Evolutionary conservation across 2,888 invertebrate species (phyloP).

Genomic region (Agrochola lychnidis): DNA sequence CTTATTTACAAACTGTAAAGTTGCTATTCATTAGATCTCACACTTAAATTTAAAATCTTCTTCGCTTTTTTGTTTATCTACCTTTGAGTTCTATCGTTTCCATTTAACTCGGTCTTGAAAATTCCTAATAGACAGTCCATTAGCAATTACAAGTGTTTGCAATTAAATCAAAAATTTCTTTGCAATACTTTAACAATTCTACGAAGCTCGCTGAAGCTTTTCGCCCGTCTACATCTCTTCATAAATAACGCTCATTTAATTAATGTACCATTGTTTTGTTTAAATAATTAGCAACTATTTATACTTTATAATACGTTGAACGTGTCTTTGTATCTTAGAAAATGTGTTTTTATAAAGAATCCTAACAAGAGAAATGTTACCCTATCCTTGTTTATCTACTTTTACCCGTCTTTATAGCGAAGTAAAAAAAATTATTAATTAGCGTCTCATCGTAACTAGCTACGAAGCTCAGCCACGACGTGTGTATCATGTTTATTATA

Average conservation of each 20-base stretch:
- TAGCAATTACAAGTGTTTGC: constrained; percentile 47
- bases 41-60: neutral
- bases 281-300: constrained; percentile 28
- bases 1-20: constrained; percentile 12
- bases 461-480: constrained; percentile 1
- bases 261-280: constrained; percentile 26
- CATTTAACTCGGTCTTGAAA: constrained; percentile 30
- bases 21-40: neutral
- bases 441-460: constrained; percentile 13
- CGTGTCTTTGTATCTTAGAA: neutral
- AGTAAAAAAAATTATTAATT: constrained; percentile 19
- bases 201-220: constrained; percentile 13
- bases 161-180: constrained; percentile 38
- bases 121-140: constrained; percentile 46
- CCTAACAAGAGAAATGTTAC: neutral
- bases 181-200: constrained; percentile 27
- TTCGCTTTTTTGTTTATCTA: constrained; percentile 13
- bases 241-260: constrained; percentile 26
- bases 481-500: constrained; percentile 5
- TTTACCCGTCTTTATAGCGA: neutral
- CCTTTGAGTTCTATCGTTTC: constrained; percentile 11
- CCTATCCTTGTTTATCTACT: neutral
- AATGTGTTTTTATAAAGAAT: neutral
- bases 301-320: constrained; percentile 4
- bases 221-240: constrained; percentile 28